phyloP scores from a whole-genome alignment of 2,888 invertebrate genomes.

The Nomada ferruginata region DNA sequence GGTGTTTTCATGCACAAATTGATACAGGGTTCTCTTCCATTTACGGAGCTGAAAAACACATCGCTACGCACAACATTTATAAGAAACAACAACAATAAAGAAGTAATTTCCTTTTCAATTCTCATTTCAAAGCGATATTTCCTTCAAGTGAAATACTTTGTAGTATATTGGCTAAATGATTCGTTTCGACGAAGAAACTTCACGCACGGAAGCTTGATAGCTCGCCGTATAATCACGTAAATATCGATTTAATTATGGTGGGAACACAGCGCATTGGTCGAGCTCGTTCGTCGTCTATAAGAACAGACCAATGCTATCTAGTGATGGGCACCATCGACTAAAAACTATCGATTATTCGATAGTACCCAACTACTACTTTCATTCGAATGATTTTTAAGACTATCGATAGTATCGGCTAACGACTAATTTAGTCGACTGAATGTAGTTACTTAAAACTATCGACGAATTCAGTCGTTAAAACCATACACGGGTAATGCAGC shows the following conservation, averaged over 20 bases:
- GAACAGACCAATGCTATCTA: conserved; percentile 63
- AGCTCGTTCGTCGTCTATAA: conserved; percentile 14
- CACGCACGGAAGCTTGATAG: conserved; percentile 52
- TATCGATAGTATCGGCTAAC: too few species aligned
- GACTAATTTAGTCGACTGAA: too few species aligned
- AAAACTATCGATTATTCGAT: too few species aligned
- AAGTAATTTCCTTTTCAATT: conserved; percentile 57
- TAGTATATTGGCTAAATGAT: conserved; percentile 55
- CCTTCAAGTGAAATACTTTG: neutral
- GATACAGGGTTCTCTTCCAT: conserved; percentile 77
- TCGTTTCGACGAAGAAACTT: conserved; percentile 46
- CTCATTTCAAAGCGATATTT: conserved; percentile 64
- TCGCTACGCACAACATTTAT: conserved; percentile 63
- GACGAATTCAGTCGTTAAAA: too few species aligned
- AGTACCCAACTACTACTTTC: too few species aligned
- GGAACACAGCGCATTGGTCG: conserved; percentile 66
- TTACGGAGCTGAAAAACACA: conserved; percentile 71
- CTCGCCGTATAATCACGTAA: conserved; percentile 68
- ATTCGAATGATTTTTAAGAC: too few species aligned
- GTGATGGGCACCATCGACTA: too few species aligned
- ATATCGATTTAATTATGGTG: conserved; percentile 76
- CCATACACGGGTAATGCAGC: too few species aligned
- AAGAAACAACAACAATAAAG: conserved; percentile 59
- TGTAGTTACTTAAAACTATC: too few species aligned
- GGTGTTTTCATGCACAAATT: conserved; percentile 76